These are phyloP conservation scores for Tortrix viridana DNA, from an alignment of 2,888 invertebrate species.

Conservation along the genomic window DNA sequence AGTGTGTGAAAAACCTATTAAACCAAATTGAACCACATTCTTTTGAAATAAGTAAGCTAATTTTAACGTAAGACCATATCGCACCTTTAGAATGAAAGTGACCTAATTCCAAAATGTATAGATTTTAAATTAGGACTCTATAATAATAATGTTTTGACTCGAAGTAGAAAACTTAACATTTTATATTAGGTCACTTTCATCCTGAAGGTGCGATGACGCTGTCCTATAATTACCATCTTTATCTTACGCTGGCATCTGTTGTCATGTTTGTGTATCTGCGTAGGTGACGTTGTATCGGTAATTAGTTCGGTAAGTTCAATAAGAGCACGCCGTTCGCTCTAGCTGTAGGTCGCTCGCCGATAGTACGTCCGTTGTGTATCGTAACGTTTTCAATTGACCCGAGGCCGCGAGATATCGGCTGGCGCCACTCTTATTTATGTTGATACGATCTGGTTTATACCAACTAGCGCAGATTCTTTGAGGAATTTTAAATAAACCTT, in stretches of 20 bases:
- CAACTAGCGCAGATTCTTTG: constrained; percentile 22
- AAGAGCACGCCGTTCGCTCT: constrained; percentile 5
- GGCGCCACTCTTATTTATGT: constrained; percentile 43
- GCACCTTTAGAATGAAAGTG: no score
- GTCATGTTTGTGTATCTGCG: constrained; percentile 13
- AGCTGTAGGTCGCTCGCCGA: constrained; percentile 7
- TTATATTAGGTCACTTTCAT: no score
- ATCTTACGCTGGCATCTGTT: constrained; percentile 25
- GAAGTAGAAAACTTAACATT: no score
- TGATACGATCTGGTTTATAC: constrained; percentile 12
- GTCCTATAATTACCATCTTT: constrained; percentile 5
- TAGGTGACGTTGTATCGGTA: constrained; percentile 24
- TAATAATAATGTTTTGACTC: no score
- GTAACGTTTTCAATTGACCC: constrained; percentile 44
- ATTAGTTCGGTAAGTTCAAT: constrained; percentile 14
- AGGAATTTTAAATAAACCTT: neutral
- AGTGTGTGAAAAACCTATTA: no score
- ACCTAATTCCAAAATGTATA: no score
- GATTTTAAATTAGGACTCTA: no score
- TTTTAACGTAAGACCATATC: neutral
- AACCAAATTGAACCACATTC: neutral
- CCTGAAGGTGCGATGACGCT: no score
- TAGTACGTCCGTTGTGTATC: constrained; percentile 10
- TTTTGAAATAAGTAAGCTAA: neutral
- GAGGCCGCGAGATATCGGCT: constrained; percentile 44